Conservation (phyloP, 2,797 vertebrate species). For the Echeneis naucrates region DNA sequence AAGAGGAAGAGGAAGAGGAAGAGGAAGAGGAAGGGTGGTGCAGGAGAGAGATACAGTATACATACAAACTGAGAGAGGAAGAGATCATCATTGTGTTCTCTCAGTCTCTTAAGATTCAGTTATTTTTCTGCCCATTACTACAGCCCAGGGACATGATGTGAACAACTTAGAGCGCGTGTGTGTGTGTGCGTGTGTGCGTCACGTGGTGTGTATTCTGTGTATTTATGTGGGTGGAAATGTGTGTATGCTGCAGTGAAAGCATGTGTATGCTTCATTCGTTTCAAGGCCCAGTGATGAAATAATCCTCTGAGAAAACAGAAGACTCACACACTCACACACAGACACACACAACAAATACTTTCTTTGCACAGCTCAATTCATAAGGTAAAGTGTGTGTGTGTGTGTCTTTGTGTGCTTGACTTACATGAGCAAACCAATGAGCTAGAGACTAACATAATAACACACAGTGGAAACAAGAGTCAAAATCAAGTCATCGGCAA, state of each 20-base stretch:
- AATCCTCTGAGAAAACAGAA: slow-evolving; percentile 64
- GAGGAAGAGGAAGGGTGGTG: too few species aligned
- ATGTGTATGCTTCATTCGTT: slow-evolving; percentile 68
- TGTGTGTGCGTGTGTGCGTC: slow-evolving; percentile 29
- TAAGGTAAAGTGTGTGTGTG: slow-evolving; percentile 17
- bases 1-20: slow-evolving; percentile 4
- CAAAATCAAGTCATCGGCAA: slow-evolving; percentile 26
- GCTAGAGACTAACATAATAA: slow-evolving; percentile 10
- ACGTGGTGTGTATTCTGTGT: slow-evolving; percentile 48
- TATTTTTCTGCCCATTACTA: slow-evolving; percentile 67
- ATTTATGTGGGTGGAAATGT: slow-evolving; percentile 64
- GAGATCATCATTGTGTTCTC: slow-evolving; percentile 58
- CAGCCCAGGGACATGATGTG: slow-evolving; percentile 71
- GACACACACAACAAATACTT: slow-evolving; percentile 36
- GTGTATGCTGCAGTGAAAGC: slow-evolving; percentile 64
- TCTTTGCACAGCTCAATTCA: slow-evolving; percentile 48
- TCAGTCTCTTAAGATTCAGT: slow-evolving; percentile 56
- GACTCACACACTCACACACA: slow-evolving; percentile 22
- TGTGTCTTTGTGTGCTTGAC: slow-evolving; percentile 34
- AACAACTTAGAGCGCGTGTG: slow-evolving; percentile 50
- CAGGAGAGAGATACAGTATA: slow-evolving; percentile 25
- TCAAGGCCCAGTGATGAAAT: slow-evolving; percentile 79
- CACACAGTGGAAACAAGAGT: not conserved
- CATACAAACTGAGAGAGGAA: slow-evolving; percentile 26
- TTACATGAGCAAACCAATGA: slow-evolving; percentile 47